Evolutionary conservation across 2,113 vertebrate species (phyloP).

Genomic region (Toxostoma redivivum): DNA sequence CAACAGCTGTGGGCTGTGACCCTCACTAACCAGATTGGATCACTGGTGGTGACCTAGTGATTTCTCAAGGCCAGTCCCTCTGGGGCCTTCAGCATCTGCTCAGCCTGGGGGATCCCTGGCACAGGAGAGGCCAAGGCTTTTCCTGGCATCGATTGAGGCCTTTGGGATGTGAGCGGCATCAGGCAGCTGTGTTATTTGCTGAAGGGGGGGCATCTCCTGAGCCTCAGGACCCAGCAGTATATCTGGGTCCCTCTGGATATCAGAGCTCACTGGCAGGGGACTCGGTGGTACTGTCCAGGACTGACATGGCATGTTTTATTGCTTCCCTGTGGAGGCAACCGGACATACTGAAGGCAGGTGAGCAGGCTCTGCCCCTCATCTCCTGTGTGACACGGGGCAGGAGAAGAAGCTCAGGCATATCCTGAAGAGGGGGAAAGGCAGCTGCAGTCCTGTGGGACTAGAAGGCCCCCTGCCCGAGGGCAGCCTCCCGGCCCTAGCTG

Average conservation of each 20-base stretch:
- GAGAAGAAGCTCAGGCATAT: neutral
- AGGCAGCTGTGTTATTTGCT: neutral
- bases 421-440: neutral
- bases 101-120: neutral
- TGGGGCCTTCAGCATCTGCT: neutral
- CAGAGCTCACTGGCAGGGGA: neutral
- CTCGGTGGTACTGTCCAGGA: neutral
- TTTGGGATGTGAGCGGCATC: neutral
- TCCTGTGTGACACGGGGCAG: neutral
- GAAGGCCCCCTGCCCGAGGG: neutral
- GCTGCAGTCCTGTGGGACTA: neutral
- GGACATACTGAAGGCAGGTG: neutral
- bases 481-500: neutral
- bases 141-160: accelerated
- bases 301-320: neutral
- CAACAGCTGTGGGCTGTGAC: neutral
- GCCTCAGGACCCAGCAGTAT: accelerated
- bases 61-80: neutral
- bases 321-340: neutral
- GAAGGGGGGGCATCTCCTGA: accelerated
- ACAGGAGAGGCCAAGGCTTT: neutral
- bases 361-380: neutral
- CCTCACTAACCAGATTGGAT: neutral
- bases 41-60: neutral
- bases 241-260: neutral